phyloP scores from a whole-genome alignment of 1,140 invertebrate species.

The Andrena cerasifolii region DNA sequence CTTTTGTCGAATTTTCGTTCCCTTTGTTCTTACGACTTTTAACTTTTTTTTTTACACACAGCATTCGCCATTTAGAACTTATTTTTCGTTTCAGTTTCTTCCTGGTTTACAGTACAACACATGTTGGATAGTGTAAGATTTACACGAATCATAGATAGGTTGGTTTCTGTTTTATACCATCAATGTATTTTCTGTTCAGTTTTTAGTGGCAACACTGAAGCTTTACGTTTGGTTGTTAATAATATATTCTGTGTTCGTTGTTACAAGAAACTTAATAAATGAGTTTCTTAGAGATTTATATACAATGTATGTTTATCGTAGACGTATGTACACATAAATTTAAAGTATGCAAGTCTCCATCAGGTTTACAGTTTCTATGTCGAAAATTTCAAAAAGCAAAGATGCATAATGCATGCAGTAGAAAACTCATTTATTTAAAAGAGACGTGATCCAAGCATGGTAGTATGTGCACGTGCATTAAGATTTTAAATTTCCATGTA shows the following conservation, averaged over 20 bases:
- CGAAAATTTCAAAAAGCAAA: not conserved
- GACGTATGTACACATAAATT: not conserved
- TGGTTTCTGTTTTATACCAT: constrained; percentile 64
- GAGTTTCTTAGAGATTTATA: constrained; percentile 34
- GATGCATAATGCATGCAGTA: not conserved
- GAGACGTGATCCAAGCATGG: constrained; percentile 55
- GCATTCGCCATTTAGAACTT: constrained; percentile 52
- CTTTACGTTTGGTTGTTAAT: constrained; percentile 46
- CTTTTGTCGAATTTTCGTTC: not conserved
- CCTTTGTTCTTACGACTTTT: constrained; percentile 18
- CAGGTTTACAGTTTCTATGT: not conserved
- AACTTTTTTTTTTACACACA: constrained; percentile 33
- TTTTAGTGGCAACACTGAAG: constrained; percentile 37
- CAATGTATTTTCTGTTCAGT: constrained; percentile 50
- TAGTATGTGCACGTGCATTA: constrained; percentile 64
- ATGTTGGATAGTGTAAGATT: constrained; percentile 68
- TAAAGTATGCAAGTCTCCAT: not conserved
- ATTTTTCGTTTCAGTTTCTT: constrained; percentile 73
- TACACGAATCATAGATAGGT: constrained; percentile 69
- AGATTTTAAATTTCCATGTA: constrained; percentile 30
- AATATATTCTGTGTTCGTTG: constrained; percentile 26
- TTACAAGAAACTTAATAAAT: constrained; percentile 51
- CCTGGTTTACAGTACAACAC: constrained; percentile 67
- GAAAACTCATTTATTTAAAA: constrained; percentile 56
- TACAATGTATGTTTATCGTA: not conserved